These are phyloP conservation scores for Canis aureus DNA, from an alignment of 2,113 vertebrate genomes.

Conservation along the genomic window DNA sequence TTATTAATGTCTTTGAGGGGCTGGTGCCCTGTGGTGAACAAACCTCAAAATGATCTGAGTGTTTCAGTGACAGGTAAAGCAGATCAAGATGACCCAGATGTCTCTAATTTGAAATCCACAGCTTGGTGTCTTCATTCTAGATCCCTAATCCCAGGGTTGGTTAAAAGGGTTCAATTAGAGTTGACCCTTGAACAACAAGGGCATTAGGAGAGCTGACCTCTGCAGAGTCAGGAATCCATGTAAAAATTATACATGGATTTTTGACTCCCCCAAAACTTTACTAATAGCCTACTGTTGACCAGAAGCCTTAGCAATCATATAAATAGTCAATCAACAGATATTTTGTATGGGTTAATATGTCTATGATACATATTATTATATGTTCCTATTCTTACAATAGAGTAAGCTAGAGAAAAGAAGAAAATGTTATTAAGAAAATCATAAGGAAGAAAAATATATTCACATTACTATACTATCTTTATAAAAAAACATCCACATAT, in stretches of 20 bases:
- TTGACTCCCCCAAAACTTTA: not conserved
- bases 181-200: not conserved
- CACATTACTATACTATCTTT: not conserved
- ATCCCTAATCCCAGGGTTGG: not conserved
- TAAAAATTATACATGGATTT: not conserved
- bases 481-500: not conserved
- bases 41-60: not conserved
- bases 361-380: not conserved
- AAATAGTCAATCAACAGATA: not conserved
- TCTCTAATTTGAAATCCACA: not conserved
- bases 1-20: not conserved
- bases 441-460: not conserved
- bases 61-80: not conserved
- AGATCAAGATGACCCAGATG: not conserved
- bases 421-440: not conserved
- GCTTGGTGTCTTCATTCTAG: not conserved
- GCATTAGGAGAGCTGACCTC: not conserved
- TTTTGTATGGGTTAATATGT: not conserved
- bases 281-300: not conserved
- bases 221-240: not conserved
- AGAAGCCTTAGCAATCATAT: not conserved
- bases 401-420: not conserved
- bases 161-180: not conserved
- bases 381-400: not conserved
- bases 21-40: not conserved